Conservation (phyloP, 2,113 vertebrate genomes). For the Lagopus muta region DNA sequence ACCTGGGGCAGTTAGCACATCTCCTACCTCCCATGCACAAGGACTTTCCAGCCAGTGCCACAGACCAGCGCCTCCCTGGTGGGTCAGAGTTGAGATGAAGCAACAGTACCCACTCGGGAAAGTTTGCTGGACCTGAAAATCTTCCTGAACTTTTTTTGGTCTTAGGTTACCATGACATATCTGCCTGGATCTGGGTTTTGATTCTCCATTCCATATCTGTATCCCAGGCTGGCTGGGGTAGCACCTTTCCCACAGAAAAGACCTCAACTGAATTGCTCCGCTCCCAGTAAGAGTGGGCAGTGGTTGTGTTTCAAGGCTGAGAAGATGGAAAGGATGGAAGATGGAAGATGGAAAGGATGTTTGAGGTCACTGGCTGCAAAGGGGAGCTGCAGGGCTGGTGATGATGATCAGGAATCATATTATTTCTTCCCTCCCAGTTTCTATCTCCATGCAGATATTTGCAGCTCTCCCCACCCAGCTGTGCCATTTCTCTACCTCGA, state of each 20-base stretch:
- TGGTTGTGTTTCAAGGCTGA: not conserved
- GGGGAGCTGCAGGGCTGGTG: not conserved
- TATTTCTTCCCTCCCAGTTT: not conserved
- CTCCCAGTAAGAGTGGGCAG: slow-evolving; percentile 26
- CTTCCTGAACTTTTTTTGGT: not conserved
- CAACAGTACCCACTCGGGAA: not conserved
- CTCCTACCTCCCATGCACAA: not conserved
- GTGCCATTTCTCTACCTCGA: not conserved
- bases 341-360: slow-evolving; percentile 14
- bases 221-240: slow-evolving; percentile 3
- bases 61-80: not conserved
- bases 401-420: not conserved
- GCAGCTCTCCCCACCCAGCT: not conserved
- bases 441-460: not conserved
- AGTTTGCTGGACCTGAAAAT: not conserved
- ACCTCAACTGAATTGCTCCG: slow-evolving; percentile 56
- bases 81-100: not conserved
- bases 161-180: slow-evolving; percentile 4
- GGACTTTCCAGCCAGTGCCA: not conserved
- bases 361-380: not conserved
- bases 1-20: not conserved
- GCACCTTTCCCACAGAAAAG: slow-evolving; percentile 25
- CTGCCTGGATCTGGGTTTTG: slow-evolving; percentile 42
- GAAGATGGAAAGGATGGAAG: slow-evolving; percentile 8
- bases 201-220: not conserved